Base-by-base conservation (phyloP, 1,140 invertebrate species). In the Drosophila burlai region DNA sequence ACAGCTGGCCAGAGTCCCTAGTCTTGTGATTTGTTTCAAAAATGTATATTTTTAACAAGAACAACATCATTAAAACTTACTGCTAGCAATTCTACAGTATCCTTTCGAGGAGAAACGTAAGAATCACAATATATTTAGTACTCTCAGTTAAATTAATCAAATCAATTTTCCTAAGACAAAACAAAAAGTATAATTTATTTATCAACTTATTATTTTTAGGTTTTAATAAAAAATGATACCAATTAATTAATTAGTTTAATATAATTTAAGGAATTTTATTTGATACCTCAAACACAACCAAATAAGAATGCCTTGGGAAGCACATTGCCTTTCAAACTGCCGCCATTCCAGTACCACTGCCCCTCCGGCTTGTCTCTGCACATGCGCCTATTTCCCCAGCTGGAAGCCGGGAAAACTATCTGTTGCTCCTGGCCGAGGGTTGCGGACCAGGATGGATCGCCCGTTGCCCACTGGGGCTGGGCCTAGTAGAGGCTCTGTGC, bases 361-460 rank as follows among this genome's bases (percentile, higher is more conserved):
- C 24, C 46, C 62, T 82, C 10, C 57, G 9, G 13, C 11, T 16
- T 8, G 4, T 4, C n/a, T 36, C 16, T 73, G 78, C 85, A 64
- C 71, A 49, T 76, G 85, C 79, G 78, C 29, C 18, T 26, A 42
- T 16, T 74, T 50, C 36, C 55, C 55, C 68, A 42, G 16, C 71
- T 87, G 83, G 81, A 84, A 84, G 57, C 21, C 62, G 31, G 58
- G 64, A 73, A 71, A 89, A 85, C 85, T 83, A 89, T 90, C 85
- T 89, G 85, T 89, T 89, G 85, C 85, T 89, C 81, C 54, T 75
- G 29, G 24, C 11, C n/a, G 29, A 21, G 13, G 66, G 55, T 38
- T n/a, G 54, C 16, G 45, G n/a, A 18, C 18, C 21, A 9, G 21
- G 21, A 34, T 38, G 55, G n/a, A 36, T 58, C 42, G 18, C 42